These are phyloP conservation scores for Aleiodes alternator DNA, from an alignment of 2,888 invertebrate genomes.

Conservation along the genomic window DNA sequence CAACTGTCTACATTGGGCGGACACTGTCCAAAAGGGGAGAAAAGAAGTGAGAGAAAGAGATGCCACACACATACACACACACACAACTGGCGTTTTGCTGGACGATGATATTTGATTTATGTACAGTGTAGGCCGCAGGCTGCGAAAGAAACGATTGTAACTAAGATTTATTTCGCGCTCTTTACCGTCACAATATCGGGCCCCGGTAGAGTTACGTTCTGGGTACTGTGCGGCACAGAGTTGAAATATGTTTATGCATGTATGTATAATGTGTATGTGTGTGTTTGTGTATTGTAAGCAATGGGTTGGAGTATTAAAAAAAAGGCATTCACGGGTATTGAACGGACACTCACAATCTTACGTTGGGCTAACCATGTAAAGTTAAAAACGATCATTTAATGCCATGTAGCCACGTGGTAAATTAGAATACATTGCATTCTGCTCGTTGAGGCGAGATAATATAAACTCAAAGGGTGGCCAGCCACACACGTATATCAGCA, in stretches of 20 bases:
- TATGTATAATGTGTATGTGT: not conserved
- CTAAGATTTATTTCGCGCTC: slow-evolving; percentile 72
- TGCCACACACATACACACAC: too few relatives aligned
- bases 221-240: slow-evolving; percentile 37
- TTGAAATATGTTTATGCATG: slow-evolving; percentile 33
- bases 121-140: slow-evolving; percentile 66
- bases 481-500: slow-evolving; percentile 32
- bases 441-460: slow-evolving; percentile 40
- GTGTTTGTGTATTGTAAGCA: not conserved
- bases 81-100: slow-evolving; percentile 10
- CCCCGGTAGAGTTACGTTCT: slow-evolving; percentile 64
- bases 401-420: slow-evolving; percentile 69
- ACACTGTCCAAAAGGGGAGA: too few relatives aligned
- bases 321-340: slow-evolving; percentile 37
- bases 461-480: slow-evolving; percentile 40
- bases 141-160: slow-evolving; percentile 71
- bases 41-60: too few relatives aligned
- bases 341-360: slow-evolving; percentile 36
- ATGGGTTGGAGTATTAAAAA: slow-evolving; percentile 37
- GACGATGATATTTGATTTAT: slow-evolving; percentile 70
- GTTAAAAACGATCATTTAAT: slow-evolving; percentile 71
- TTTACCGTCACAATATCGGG: slow-evolving; percentile 71
- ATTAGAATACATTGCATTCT: slow-evolving; percentile 70
- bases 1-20: not conserved
- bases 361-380: slow-evolving; percentile 63